Evolutionary conservation across 2,797 vertebrate genomes (phyloP).

Genomic region (Staurois parvus): DNA sequence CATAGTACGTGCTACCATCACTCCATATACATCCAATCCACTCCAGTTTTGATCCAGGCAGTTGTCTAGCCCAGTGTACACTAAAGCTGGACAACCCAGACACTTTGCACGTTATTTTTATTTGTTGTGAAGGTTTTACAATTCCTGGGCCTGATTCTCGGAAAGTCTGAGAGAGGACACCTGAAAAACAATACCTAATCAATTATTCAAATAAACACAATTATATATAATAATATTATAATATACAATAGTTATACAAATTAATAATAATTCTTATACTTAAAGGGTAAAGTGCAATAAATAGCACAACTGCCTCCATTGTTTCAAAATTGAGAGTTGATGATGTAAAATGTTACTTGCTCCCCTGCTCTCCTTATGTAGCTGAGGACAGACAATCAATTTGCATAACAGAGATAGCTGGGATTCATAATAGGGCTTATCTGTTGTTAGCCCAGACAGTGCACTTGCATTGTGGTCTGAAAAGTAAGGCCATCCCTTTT

Average conservation of each 20-base stretch:
- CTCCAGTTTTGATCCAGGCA: background rate
- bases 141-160: background rate
- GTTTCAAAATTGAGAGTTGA: background rate
- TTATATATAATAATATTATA: no score
- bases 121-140: slow-evolving; percentile 3
- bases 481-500: no score
- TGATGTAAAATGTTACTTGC: background rate
- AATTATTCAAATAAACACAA: background rate
- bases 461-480: no score
- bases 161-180: slow-evolving; percentile 8
- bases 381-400: background rate
- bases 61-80: slow-evolving; percentile 4
- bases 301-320: background rate
- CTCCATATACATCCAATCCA: slow-evolving; percentile 6
- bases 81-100: slow-evolving; percentile 1
- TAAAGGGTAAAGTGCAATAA: background rate
- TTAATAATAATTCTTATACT: background rate
- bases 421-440: background rate
- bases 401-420: slow-evolving; percentile 4
- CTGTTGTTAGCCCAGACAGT: no score
- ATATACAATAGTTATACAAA: no score
- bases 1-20: background rate
- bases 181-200: background rate
- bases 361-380: background rate
- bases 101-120: slow-evolving; percentile 2